Base-by-base conservation (phyloP, 2,113 vertebrate species). In the Cathartes aura region DNA sequence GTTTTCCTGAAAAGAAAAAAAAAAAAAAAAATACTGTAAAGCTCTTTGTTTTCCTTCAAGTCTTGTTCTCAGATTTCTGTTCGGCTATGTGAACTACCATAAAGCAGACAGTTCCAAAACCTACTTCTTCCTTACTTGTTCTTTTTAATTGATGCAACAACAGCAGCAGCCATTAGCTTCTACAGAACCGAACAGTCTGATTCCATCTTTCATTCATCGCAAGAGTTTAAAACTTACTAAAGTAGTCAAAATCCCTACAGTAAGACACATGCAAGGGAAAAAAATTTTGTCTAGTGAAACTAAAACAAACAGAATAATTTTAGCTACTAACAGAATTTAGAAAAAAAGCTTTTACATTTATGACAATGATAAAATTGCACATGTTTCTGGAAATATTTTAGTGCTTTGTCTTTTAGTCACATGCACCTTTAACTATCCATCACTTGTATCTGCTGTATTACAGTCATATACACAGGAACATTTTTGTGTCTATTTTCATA, bases 41-140 rank as follows among this genome's bases (percentile, higher is more conserved):
- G 98, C 96, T 98, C 97, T 98, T 98, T 98, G 98, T 98, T 98
- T 98, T 98, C 97, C 86, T 98, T 98, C 93, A 98, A 98, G 96
- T 91, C 95, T 95, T 80, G n/a, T 96, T 98, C 98, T 98, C 98
- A 92, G 93, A 97, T 98, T 98, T 98, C 98, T 97, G 88, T 97
- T 98, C 55, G 2, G 92, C 96, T 96, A 96, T 96, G 97, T 97
- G 97, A 98, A 97, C 97, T 97, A 98, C 91, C 84, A 96, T 96
- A 97, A 97, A 97, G 93, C 91, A 97, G 89, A 97, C 36, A 0
- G 90, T 95, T 97, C 64, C 92, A 98, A 98, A 98, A 97, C 66
- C 36, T 80, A 73, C 82, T 95, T 70, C 93, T 98, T 98, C 95
- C 85, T 96, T 82, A 53, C 21, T 93, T 79, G 73, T 66, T 89